phyloP scores from a whole-genome alignment of 1,140 invertebrate species.

The Nebria ingens region DNA sequence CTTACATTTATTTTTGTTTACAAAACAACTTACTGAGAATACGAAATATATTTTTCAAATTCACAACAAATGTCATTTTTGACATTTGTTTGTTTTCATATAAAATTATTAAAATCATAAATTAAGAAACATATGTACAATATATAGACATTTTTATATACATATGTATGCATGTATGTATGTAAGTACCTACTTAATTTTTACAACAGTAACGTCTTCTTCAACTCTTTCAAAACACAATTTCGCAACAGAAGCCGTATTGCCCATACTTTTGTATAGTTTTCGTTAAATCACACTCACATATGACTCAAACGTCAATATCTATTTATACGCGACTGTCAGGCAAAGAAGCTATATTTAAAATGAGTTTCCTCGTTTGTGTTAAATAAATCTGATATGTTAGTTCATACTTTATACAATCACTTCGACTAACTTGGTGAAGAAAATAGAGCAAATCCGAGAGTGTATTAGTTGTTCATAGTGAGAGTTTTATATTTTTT shows the following conservation, averaged over 20 bases:
- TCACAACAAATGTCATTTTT: too few species aligned
- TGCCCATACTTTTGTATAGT: constrained; percentile 1
- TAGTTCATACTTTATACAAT: neutral
- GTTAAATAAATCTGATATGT: neutral
- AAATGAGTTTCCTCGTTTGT: neutral
- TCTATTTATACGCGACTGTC: neutral
- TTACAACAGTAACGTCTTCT: neutral
- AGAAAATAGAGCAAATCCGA: constrained; percentile 6
- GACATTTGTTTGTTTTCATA: too few species aligned
- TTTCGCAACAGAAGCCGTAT: neutral
- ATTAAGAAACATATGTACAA: neutral
- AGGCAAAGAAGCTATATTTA: neutral
- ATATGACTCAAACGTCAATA: neutral
- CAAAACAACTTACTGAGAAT: too few species aligned
- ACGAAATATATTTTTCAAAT: too few species aligned
- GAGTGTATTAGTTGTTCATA: neutral
- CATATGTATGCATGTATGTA: neutral
- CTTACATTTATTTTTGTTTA: too few species aligned
- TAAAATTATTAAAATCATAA: too few species aligned
- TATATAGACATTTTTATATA: too few species aligned
- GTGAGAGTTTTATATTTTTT: neutral
- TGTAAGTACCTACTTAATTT: neutral
- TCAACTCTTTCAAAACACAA: neutral
- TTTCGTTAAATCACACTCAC: neutral
- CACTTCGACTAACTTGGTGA: neutral